These are phyloP conservation scores for Eristalinus sepulchralis DNA, from an alignment of 2,888 invertebrate genomes.

Conservation along the genomic window DNA sequence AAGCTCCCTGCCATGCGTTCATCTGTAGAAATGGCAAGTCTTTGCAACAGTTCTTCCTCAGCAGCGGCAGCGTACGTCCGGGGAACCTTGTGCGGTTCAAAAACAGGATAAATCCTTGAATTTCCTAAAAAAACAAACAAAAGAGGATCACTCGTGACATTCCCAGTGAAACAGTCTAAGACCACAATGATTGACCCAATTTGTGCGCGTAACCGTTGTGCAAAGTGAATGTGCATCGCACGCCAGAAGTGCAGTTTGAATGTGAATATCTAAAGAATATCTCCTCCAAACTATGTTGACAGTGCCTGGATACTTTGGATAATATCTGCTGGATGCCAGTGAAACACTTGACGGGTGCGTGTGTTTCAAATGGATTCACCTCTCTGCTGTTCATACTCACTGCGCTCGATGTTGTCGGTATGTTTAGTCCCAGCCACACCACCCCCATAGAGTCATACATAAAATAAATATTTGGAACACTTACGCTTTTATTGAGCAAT, in stretches of 20 bases:
- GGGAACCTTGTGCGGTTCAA: background rate
- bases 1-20: constrained; percentile 14
- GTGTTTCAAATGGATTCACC: constrained; percentile 71
- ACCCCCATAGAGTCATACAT: background rate
- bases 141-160: background rate
- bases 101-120: background rate
- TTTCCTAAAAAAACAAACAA: background rate
- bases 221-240: constrained; percentile 38
- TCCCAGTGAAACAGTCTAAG: background rate
- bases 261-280: constrained; percentile 5
- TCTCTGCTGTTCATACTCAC: constrained; percentile 60
- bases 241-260: constrained; percentile 20
- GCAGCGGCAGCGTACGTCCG: constrained; percentile 13
- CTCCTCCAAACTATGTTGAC: constrained; percentile 50
- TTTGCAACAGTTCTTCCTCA: constrained; percentile 54
- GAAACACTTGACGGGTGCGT: constrained; percentile 61
- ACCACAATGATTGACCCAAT: background rate
- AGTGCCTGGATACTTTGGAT: constrained; percentile 65
- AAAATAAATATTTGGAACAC: background rate
- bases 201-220: background rate
- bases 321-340: constrained; percentile 71
- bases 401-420: constrained; percentile 59
- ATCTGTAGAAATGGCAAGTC: constrained; percentile 15
- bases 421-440: constrained; percentile 21
- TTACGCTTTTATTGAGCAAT: background rate